Percentiles rank a stretch among this genome's conserved stretches.
Conservation (phyloP, 2,113 vertebrate genomes). For the Myanophis thanlyinensis region DNA sequence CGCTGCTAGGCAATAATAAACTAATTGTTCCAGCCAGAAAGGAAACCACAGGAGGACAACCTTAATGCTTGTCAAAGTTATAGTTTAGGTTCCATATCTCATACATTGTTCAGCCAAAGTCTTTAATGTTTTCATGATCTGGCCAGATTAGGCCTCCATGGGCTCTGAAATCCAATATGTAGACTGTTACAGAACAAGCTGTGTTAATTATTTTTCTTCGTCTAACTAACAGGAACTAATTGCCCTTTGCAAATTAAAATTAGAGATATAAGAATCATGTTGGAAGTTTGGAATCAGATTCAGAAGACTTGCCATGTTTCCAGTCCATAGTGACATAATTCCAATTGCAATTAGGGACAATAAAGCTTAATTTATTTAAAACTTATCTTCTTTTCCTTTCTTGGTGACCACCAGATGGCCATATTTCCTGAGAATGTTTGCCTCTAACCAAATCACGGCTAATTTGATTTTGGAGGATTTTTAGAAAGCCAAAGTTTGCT, state of each 20-base stretch:
- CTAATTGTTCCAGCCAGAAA: constrained; percentile 16
- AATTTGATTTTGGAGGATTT: not conserved
- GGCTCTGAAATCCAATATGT: constrained; percentile 9
- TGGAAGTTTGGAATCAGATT: not conserved
- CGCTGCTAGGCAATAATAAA: constrained; percentile 26
- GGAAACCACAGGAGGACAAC: constrained; percentile 5
- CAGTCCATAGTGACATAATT: not conserved
- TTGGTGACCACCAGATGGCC: not conserved
- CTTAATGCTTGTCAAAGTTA: not conserved
- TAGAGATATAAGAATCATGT: not conserved
- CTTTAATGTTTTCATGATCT: constrained; percentile 18
- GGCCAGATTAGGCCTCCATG: not conserved
- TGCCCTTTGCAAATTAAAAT: not conserved
- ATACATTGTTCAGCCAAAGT: not conserved
- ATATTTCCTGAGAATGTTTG: not conserved
- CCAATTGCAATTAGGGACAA: not conserved
- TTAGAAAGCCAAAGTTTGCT: not conserved
- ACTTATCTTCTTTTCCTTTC: not conserved
- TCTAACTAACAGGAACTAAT: not conserved
- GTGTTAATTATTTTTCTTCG: not conserved
- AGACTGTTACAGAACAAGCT: not conserved
- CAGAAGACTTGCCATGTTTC: not conserved
- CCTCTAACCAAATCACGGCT: not conserved
- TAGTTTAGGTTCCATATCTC: constrained; percentile 30
- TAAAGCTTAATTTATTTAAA: not conserved